Conservation (phyloP, 2,797 vertebrate genomes). For the Leptoclinus maculatus region DNA sequence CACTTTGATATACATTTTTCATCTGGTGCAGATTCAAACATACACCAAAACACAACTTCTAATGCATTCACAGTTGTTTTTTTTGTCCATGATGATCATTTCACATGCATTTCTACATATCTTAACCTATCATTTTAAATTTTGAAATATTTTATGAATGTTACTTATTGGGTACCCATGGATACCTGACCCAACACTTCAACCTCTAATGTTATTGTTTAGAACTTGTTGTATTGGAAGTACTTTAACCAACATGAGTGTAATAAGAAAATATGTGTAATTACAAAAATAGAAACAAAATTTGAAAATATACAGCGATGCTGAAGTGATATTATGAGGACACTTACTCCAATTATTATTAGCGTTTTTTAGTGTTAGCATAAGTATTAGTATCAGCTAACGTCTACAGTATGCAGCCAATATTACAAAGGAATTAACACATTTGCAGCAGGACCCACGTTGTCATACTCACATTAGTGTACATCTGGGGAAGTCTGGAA, state of each 20-base stretch:
- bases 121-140: neutral
- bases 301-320: neutral
- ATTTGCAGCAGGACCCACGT: neutral
- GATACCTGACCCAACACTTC: neutral
- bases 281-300: neutral
- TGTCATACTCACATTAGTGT: slow-evolving; percentile 91
- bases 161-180: neutral
- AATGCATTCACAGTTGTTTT: neutral
- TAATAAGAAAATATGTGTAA: neutral
- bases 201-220: neutral
- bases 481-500: slow-evolving; percentile 94
- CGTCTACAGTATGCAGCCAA: neutral
- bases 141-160: neutral
- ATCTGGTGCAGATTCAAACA: neutral
- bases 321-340: neutral
- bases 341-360: neutral
- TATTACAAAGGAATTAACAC: neutral
- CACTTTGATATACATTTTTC: neutral
- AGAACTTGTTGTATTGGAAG: neutral
- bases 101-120: neutral
- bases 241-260: neutral
- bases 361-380: neutral
- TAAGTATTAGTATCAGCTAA: neutral
- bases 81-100: neutral
- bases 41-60: neutral